Evolutionary conservation across 2,113 vertebrate species (phyloP).

Genomic region (Dasypus novemcinctus): DNA sequence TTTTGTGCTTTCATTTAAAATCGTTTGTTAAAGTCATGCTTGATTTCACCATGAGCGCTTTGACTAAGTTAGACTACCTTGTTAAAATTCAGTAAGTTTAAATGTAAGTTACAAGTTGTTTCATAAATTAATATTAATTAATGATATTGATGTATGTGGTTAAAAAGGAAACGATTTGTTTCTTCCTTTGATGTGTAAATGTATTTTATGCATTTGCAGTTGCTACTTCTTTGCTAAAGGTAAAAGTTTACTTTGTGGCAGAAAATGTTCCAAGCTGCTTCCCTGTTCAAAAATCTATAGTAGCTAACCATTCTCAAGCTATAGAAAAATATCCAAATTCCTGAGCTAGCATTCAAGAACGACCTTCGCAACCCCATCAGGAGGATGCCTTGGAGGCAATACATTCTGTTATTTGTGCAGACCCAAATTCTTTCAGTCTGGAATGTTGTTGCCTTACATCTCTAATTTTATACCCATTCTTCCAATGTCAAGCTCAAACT

Average conservation of each 20-base stretch:
- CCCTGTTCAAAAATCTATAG: neutral
- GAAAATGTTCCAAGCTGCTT: neutral
- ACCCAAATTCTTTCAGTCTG: neutral
- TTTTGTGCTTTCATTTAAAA: conserved; percentile 47
- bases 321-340: neutral
- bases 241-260: conserved; percentile 1
- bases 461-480: neutral
- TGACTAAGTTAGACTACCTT: neutral
- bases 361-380: neutral
- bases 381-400: neutral
- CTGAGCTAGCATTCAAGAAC: neutral
- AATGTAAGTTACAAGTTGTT: neutral
- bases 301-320: neutral
- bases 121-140: conserved; percentile 9
- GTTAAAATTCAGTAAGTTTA: conserved; percentile 10
- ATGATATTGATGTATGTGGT: neutral
- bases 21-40: neutral
- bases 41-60: neutral
- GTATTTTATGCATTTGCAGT: conserved; percentile 17
- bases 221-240: neutral
- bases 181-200: conserved; percentile 20
- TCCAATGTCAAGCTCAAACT: neutral
- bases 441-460: neutral
- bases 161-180: neutral
- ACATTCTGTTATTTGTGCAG: neutral